Conservation (phyloP, 1,140 invertebrate genomes). For the Ylistrum balloti region DNA sequence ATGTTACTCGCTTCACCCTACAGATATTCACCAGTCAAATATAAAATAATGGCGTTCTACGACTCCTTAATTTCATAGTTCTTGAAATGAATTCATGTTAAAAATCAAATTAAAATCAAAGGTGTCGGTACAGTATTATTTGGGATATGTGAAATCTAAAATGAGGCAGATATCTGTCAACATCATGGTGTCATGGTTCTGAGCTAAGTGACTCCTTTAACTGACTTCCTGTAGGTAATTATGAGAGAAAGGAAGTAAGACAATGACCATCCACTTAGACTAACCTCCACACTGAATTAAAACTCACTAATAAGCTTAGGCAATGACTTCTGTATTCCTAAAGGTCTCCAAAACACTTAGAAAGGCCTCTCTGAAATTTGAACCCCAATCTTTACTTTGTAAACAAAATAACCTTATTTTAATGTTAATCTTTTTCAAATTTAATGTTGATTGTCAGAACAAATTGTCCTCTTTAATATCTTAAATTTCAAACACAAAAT, state of each 20-base stretch:
- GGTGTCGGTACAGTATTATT: too few relatives aligned
- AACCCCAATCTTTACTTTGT: background rate
- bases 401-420: background rate
- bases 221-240: background rate
- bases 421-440: background rate
- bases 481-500: background rate
- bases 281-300: background rate
- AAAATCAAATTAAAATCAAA: too few relatives aligned
- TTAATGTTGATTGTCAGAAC: background rate
- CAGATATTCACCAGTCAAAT: too few relatives aligned
- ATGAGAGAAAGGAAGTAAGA: background rate
- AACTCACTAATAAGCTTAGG: background rate
- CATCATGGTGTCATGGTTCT: background rate
- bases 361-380: too few relatives aligned
- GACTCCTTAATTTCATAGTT: too few relatives aligned
- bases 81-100: too few relatives aligned
- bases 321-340: background rate
- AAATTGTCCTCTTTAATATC: background rate
- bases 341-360: background rate
- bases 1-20: too few relatives aligned
- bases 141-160: background rate
- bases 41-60: too few relatives aligned
- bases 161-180: background rate
- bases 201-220: background rate
- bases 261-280: slow-evolving; percentile 9